Conservation (phyloP, 2,888 invertebrate species). For the Chromoteleia sp. region DNA sequence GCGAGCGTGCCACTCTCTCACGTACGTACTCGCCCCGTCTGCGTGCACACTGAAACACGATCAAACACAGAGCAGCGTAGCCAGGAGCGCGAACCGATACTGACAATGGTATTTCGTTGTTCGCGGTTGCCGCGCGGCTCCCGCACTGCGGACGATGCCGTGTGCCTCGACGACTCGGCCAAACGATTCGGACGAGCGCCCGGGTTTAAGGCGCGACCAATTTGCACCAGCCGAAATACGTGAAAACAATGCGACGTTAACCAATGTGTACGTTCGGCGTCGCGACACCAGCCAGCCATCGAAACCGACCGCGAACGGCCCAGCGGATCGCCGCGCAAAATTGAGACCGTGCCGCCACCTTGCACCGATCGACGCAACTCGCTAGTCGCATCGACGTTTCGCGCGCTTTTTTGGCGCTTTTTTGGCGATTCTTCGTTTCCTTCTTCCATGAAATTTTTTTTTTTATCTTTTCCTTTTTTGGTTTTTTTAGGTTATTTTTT, state of each 20-base stretch:
- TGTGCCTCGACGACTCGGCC: background rate
- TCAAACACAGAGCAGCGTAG: constrained; percentile 40
- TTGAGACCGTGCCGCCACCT: constrained; percentile 32
- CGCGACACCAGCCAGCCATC: constrained; percentile 75
- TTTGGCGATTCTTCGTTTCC: too few relatives aligned
- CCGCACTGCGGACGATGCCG: constrained; percentile 10
- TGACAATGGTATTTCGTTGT: constrained; percentile 22
- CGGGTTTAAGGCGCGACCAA: constrained; percentile 5
- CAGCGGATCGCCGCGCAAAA: constrained; percentile 10
- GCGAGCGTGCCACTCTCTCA: constrained; percentile 17
- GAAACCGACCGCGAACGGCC: constrained; percentile 72
- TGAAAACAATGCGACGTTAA: constrained; percentile 72
- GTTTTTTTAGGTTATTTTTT: too few relatives aligned
- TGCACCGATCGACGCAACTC: background rate
- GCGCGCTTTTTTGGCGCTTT: background rate
- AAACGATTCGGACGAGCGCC: background rate
- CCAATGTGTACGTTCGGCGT: constrained; percentile 73
- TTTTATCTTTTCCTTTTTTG: too few relatives aligned
- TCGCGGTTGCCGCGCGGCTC: background rate
- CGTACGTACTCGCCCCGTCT: background rate
- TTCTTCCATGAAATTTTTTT: too few relatives aligned
- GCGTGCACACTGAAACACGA: constrained; percentile 15
- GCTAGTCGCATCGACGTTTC: background rate
- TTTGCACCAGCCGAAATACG: constrained; percentile 54
- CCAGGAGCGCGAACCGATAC: constrained; percentile 21